Evolutionary conservation across 2,113 vertebrate species (phyloP), one percentile per base, ranked within the genome.

Genomic region (Pollachius pollachius): DNA sequence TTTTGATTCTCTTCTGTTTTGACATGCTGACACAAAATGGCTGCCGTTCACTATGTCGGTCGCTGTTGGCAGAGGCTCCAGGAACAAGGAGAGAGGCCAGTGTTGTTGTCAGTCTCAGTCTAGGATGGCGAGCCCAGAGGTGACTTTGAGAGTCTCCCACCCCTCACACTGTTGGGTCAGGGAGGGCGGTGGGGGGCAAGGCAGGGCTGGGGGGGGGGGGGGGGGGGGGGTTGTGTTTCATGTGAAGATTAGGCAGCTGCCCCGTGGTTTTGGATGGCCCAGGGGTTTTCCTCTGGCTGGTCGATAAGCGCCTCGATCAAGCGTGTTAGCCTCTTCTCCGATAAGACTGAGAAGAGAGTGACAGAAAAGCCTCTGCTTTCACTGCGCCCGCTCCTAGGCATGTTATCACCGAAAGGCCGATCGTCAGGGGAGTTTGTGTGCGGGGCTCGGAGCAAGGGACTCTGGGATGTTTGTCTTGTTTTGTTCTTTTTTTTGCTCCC

Each of bases 1-100:
- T 9, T 56, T 57, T 17, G 54, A 57, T 19, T 23, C 5, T 34
- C 30, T 34, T 34, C 6, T 34, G 30, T 23, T 19, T 37, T 52
- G n/a, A n/a, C 13, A 15, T 34, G 41, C 41, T 56, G 71, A 65
- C 64, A 82, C 77, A 87, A 86, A 84, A 85, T 85, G 85, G 78
- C 75, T 13, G 27, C 72, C 15, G 9, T 52, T 56, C 74, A 62
- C 30, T 23, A n/a, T 61, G 59, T 60, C 16, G 34, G 19, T 57
- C 70, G 77, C 73, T 15, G 64, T 16, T 63, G 54, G 57, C 30
- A 0, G 18, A 30, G 54, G 41, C 54, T 1, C 5, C 25, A 15
- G n/a, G 21, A 34, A 58, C 69, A 19, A 34, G 61, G 1, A 48
- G 25, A 37, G 48, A 17, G 62, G 12, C 15, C 64, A 52, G 64